Evolutionary conservation across 2,113 vertebrate genomes (phyloP).

Genomic region (Pollimyrus isidori): DNA sequence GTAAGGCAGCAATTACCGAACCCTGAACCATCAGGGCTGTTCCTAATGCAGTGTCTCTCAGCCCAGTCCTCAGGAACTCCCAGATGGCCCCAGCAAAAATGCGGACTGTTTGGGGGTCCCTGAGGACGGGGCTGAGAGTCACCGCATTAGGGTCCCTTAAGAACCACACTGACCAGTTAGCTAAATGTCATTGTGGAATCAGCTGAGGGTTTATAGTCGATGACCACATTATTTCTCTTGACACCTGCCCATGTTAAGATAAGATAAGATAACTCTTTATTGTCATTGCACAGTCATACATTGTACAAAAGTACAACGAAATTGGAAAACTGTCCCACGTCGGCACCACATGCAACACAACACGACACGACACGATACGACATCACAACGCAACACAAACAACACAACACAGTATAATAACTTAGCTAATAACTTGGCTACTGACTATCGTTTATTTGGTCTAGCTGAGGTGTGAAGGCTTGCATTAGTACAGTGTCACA

Average conservation of each 20-base stretch:
- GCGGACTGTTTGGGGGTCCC: neutral
- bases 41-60: neutral
- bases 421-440: too few species aligned
- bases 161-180: neutral
- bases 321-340: too few species aligned
- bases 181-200: neutral
- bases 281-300: too few species aligned
- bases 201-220: neutral
- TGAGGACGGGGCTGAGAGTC: neutral
- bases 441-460: neutral
- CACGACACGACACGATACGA: too few species aligned
- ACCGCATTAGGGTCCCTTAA: neutral
- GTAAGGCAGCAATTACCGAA: neutral
- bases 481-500: neutral
- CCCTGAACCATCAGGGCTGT: neutral
- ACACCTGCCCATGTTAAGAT: neutral
- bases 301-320: too few species aligned
- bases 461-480: neutral
- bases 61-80: neutral
- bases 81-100: neutral
- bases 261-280: too few species aligned
- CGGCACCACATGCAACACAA: too few species aligned
- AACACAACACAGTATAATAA: too few species aligned
- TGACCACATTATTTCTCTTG: neutral
- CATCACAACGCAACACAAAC: too few species aligned